Percentiles rank a stretch among this genome's conserved stretches.
phyloP scores from a whole-genome alignment of 1,140 invertebrate genomes.

The Orussus abietinus region DNA sequence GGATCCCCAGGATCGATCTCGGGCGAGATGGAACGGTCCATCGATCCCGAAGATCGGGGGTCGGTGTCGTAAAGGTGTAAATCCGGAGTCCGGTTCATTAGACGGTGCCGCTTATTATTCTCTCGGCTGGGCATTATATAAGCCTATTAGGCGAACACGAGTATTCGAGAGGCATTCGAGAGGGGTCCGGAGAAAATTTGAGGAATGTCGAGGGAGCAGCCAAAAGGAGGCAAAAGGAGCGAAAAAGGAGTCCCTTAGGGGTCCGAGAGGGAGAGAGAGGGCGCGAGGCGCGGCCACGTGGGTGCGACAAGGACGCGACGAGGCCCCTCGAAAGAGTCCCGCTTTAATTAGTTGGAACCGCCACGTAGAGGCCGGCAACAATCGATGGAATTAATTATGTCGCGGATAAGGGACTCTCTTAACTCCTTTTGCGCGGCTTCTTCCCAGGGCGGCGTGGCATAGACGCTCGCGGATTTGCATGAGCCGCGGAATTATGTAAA shows the following conservation, averaged over 20 bases:
- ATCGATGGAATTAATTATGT: constrained; percentile 51
- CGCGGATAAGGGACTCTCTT: constrained; percentile 43
- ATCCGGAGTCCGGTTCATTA: constrained; percentile 27
- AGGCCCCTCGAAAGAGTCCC: constrained; percentile 27
- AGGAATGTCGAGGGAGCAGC: constrained; percentile 26
- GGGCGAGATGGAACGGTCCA: not conserved
- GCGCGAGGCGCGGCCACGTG: constrained; percentile 4
- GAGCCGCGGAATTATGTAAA: not conserved
- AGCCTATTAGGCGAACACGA: constrained; percentile 35
- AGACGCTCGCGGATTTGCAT: not conserved
- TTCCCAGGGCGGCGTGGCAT: not conserved
- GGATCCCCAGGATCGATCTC: no score
- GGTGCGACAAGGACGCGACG: constrained; percentile 26
- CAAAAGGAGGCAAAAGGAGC: constrained; percentile 12
- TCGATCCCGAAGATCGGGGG: not conserved
- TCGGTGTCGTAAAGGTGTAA: constrained; percentile 14
- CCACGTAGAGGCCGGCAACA: constrained; percentile 39
- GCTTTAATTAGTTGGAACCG: constrained; percentile 52
- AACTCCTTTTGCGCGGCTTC: no score
- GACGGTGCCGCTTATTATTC: constrained; percentile 11
- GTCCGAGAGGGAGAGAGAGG: constrained; percentile 19
- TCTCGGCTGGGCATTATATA: constrained; percentile 28
- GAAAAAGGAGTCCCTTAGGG: constrained; percentile 21
- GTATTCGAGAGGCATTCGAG: constrained; percentile 14
- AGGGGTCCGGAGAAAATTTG: constrained; percentile 28